Base-by-base conservation (phyloP, 2,797 vertebrate species). In the Pangasius djambal region DNA sequence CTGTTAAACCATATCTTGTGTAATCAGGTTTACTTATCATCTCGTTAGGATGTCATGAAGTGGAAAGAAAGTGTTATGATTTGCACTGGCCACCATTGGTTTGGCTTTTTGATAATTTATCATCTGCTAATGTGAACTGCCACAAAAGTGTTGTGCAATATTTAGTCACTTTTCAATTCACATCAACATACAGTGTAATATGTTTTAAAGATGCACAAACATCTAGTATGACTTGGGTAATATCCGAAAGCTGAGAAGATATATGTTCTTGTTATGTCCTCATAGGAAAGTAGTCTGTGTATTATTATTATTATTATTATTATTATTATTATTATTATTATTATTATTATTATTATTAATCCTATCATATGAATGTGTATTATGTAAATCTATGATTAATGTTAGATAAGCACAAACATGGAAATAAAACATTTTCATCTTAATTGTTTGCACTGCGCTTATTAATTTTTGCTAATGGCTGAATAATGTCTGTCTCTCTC, bases 371-470 rank as follows among this genome's bases (percentile, higher is more conserved):
- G 52, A 59, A 52, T 57, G 9, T 55, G 50, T 12, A 31, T 63
- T 55, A 20, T 85, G 37, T 5, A 79, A 84, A 50, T 84, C 8
- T 84, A 25, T 67, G 20, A 31, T 81, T 22, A 28, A 37, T 81
- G 65, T 72, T 59, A 70, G 50, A 81, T 61, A 70, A 79, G 50
- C 69, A 78, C 70, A 87, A 84, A 84, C 37, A 52, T 31, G 22
- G 4, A 52, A 89, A 87, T 89, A 85, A 89, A 89, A 48, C 0
- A 20, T 65, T 52, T 50, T 61, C 40, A 61, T 59, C 31, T 20
- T 61, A 20, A 31, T 82, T 77, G 13, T 15, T 78, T 31, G 1
- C 34, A 37, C 37, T 84, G 1, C 6, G 1, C 10, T 85, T 69
- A 70, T 85, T 69, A 20, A 67, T 48, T 48, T 55, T 44, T 48